These are phyloP conservation scores for Melanitta fusca DNA, from an alignment of 2,797 vertebrate species.

Conservation along the genomic window DNA sequence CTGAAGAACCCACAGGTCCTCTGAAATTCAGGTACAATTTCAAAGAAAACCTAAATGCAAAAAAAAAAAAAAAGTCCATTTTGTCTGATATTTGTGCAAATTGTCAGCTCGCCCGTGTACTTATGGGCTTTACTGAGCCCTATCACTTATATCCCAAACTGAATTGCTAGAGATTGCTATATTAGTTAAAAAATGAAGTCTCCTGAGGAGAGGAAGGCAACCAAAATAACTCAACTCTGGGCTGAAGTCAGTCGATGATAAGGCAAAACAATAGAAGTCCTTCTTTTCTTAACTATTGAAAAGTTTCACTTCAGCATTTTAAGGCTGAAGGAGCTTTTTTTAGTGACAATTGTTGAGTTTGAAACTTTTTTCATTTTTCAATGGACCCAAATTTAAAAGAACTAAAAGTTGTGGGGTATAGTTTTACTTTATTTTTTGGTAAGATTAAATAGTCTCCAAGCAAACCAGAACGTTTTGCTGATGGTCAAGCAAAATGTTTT, in stretches of 20 bases:
- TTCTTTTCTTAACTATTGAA: slow-evolving; percentile 14
- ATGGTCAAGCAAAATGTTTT: not conserved
- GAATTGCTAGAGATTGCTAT: not conserved
- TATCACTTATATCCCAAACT: not conserved
- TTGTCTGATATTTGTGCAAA: not conserved
- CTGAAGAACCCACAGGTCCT: not conserved
- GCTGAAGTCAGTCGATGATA: slow-evolving; percentile 13
- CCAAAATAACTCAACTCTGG: slow-evolving; percentile 25
- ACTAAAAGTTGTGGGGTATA: not conserved
- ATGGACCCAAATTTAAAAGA: not conserved
- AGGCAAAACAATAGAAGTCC: slow-evolving; percentile 17
- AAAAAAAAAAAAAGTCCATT: accelerated
- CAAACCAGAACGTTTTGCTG: slow-evolving; percentile 29
- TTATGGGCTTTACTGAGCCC: slow-evolving; percentile 4
- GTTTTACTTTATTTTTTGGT: not conserved
- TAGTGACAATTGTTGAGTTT: not conserved
- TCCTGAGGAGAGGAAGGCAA: slow-evolving; percentile 33
- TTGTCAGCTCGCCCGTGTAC: not conserved
- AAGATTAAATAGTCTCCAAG: not conserved
- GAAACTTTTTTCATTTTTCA: not conserved
- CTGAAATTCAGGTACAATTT: slow-evolving; percentile 7
- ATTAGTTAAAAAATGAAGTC: not conserved
- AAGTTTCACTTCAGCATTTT: not conserved
- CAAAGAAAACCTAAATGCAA: not conserved
- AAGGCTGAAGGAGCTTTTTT: not conserved